phyloP scores from a whole-genome alignment of 2,888 invertebrate genomes.

The Thyatira batis region DNA sequence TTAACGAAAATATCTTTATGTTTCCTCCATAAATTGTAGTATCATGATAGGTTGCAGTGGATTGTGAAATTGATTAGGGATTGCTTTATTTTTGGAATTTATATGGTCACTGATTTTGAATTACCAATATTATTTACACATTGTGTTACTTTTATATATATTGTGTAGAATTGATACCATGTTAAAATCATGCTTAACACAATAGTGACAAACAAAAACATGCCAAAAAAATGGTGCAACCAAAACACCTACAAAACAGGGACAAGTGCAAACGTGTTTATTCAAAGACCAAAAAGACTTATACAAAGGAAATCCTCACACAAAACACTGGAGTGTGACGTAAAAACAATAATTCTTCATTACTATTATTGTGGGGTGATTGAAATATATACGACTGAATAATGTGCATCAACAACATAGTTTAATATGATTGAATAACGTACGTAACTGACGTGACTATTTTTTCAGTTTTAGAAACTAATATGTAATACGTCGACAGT shows the following conservation, averaged over 20 bases:
- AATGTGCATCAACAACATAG: constrained; percentile 35
- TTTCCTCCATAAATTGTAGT: not conserved
- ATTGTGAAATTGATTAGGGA: not conserved
- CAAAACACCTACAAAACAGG: constrained; percentile 48
- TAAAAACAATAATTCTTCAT: constrained; percentile 80
- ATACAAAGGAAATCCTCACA: constrained; percentile 73
- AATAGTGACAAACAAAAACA: constrained; percentile 24
- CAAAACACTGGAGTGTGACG: constrained; percentile 75
- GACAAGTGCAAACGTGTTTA: constrained; percentile 73
- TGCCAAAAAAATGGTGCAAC: constrained; percentile 35
- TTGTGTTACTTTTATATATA: not conserved
- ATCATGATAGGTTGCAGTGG: not conserved
- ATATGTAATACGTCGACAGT: too few species aligned
- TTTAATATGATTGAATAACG: too few species aligned
- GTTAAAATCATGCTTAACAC: constrained; percentile 5
- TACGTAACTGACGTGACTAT: too few species aligned
- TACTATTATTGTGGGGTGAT: constrained; percentile 55
- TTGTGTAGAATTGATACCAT: not conserved
- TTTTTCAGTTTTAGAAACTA: too few species aligned
- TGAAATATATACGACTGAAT: constrained; percentile 26
- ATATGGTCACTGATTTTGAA: not conserved
- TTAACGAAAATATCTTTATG: constrained; percentile 14
- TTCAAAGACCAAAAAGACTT: constrained; percentile 64
- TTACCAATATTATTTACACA: not conserved
- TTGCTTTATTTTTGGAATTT: not conserved